Conservation (phyloP, 2,888 invertebrate genomes). For the Augiades crinisus region DNA sequence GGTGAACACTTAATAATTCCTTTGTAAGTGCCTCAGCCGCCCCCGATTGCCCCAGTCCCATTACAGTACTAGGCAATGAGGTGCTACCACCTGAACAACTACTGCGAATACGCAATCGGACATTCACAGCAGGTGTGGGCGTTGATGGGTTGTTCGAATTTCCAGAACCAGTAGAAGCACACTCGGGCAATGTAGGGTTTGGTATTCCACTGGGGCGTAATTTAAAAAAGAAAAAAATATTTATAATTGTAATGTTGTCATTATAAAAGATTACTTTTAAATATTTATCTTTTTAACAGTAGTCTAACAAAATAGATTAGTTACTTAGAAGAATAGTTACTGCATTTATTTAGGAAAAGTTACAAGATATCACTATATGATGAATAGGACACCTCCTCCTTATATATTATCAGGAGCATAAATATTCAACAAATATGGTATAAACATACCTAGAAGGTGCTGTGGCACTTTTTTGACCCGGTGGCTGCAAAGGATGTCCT, state of each 20-base stretch:
- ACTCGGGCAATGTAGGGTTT: conserved; percentile 73
- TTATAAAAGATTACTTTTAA: no score
- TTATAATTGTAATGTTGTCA: no score
- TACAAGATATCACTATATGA: no score
- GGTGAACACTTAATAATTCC: conserved; percentile 69
- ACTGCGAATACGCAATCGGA: conserved; percentile 55
- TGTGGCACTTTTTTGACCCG: conserved; percentile 91
- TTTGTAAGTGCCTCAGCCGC: conserved; percentile 65
- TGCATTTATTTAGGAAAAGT: no score
- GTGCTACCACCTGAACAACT: conserved; percentile 67
- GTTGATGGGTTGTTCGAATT: conserved; percentile 51
- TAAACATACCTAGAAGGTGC: conserved; percentile 76
- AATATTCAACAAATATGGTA: no score
- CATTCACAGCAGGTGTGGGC: conserved; percentile 49
- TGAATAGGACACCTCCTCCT: no score
- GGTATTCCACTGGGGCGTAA: conserved; percentile 71
- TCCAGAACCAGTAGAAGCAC: conserved; percentile 65
- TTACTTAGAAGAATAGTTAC: no score
- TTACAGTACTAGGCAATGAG: conserved; percentile 52
- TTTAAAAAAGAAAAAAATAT: conserved; percentile 68
- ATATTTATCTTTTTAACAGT: no score
- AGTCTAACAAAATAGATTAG: no score
- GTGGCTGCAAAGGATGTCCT: conserved; percentile 96
- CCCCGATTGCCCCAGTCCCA: conserved; percentile 60
- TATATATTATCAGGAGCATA: no score